Evolutionary conservation across 1,140 invertebrate species (phyloP).

Genomic region (Arctopsyche grandis): DNA sequence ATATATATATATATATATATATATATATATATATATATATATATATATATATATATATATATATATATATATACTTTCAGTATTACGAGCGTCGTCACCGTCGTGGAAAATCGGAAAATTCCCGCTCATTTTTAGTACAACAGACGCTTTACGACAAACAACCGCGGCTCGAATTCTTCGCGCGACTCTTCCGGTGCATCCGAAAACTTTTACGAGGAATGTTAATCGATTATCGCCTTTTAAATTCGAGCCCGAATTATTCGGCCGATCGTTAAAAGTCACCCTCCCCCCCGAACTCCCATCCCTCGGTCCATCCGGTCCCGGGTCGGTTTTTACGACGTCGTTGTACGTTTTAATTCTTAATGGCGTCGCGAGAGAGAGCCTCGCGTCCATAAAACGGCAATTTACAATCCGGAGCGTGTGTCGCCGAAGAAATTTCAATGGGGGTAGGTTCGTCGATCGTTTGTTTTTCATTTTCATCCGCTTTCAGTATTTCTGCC

Average conservation of each 20-base stretch:
- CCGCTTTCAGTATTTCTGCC: too few relatives aligned
- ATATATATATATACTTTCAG: too few relatives aligned
- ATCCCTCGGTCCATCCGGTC: neutral
- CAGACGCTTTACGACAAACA: neutral
- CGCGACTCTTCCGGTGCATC: neutral
- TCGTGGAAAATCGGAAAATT: neutral
- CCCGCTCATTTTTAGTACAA: neutral
- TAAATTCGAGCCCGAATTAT: slow-evolving; percentile 14
- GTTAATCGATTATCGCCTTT: slow-evolving; percentile 35
- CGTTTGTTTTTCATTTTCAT: too few relatives aligned
- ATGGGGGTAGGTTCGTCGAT: neutral
- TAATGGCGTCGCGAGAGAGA: slow-evolving; percentile 32
- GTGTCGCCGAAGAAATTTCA: slow-evolving; percentile 41
- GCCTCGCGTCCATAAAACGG: slow-evolving; percentile 37
- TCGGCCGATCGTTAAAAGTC: slow-evolving; percentile 29
- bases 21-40: too few relatives aligned
- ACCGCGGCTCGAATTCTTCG: neutral
- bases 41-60: too few relatives aligned
- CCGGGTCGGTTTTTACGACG: slow-evolving; percentile 26
- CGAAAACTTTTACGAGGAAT: slow-evolving; percentile 8
- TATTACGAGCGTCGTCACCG: too few relatives aligned
- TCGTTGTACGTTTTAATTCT: slow-evolving; percentile 41
- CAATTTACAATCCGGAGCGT: slow-evolving; percentile 48
- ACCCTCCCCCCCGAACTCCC: neutral
- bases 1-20: too few relatives aligned